Conservation (phyloP, 2,888 invertebrate genomes). For the Agrochola litura region DNA sequence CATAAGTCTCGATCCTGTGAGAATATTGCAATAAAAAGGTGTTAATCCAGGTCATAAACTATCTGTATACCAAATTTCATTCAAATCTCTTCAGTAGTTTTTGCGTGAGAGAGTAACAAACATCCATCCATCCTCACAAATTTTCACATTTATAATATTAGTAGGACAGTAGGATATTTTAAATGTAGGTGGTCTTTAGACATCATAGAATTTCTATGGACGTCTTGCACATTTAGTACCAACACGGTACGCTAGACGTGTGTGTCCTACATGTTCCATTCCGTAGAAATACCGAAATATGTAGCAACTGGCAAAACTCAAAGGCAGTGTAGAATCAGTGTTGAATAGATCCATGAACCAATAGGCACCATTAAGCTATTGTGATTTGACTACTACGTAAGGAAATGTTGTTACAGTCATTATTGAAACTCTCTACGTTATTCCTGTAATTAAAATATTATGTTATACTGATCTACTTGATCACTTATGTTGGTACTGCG, state of each 20-base stretch:
- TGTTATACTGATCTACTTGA: background rate
- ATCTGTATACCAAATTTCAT: no score
- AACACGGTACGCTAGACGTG: background rate
- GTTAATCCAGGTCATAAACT: no score
- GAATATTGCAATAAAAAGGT: no score
- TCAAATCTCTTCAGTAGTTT: background rate
- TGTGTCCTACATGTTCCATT: slow-evolving; percentile 12
- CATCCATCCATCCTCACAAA: no score
- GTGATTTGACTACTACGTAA: background rate
- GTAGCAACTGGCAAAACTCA: slow-evolving; percentile 10
- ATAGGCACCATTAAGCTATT: slow-evolving; percentile 9
- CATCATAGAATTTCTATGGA: background rate
- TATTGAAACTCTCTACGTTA: background rate
- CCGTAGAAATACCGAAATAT: slow-evolving; percentile 22
- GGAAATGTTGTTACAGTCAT: slow-evolving; percentile 5
- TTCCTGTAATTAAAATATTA: background rate
- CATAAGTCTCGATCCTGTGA: no score
- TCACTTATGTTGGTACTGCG: background rate
- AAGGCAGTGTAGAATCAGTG: background rate
- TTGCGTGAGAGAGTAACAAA: no score
- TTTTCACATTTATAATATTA: no score
- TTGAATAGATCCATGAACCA: slow-evolving; percentile 12
- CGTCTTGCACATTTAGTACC: background rate
- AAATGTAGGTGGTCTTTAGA: slow-evolving; percentile 1
- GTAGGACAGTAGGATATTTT: no score